phyloP scores from a whole-genome alignment of 2,888 invertebrate species.

The Fragum whitleyi region DNA sequence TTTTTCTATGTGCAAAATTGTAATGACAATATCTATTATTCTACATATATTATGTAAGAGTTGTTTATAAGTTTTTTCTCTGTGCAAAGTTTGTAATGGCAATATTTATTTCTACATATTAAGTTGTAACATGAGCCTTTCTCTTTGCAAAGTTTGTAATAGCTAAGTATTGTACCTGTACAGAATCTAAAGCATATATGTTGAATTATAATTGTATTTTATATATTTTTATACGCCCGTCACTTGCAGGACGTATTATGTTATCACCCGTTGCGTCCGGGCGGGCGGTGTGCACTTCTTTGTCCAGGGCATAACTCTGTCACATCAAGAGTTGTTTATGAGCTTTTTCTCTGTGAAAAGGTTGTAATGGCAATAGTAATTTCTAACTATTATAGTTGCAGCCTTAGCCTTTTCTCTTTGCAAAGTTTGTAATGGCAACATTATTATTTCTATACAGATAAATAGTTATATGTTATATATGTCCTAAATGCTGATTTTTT shows the following conservation, averaged over 20 bases:
- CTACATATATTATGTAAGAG: background rate
- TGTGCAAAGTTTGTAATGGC: conserved; percentile 24
- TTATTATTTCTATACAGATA: no score
- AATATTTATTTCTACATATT: background rate
- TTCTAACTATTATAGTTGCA: background rate
- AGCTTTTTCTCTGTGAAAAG: conserved; percentile 24
- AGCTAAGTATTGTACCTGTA: background rate
- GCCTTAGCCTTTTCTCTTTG: no score
- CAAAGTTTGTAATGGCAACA: no score
- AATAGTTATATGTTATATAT: no score
- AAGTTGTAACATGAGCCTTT: background rate
- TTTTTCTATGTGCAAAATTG: background rate
- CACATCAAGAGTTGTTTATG: background rate
- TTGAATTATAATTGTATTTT: no score
- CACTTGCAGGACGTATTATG: background rate
- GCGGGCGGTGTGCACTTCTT: no score
- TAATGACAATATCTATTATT: background rate
- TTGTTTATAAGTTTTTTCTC: conserved; percentile 14
- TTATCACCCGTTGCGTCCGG: no score
- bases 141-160: background rate
- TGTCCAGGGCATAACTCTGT: no score
- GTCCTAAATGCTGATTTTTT: no score
- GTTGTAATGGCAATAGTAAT: conserved; percentile 11
- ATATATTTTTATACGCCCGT: background rate
- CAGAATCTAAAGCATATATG: background rate